Evolutionary conservation across 2,888 invertebrate species (phyloP).

Genomic region (Heliconius ethilla): DNA sequence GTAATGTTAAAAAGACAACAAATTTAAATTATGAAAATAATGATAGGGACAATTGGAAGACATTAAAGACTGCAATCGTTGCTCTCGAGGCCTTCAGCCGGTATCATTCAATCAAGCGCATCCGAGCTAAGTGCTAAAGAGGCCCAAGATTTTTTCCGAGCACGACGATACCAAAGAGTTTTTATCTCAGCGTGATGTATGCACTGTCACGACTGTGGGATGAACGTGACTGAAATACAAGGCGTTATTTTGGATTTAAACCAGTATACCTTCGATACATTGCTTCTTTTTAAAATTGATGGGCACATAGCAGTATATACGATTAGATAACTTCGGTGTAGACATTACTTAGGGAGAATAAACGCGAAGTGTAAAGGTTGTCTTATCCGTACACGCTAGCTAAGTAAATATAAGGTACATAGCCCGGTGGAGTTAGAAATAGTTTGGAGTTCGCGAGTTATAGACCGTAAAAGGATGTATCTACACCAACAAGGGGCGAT

Average conservation of each 20-base stretch:
- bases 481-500: conserved; percentile 62
- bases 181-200: conserved; percentile 78
- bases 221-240: conserved; percentile 77
- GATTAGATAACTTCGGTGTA: conserved; percentile 35
- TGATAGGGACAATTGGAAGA: conserved; percentile 11
- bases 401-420: conserved; percentile 46
- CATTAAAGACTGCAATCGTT: conserved; percentile 18
- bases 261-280: conserved; percentile 42
- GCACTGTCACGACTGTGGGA: conserved; percentile 72
- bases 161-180: conserved; percentile 63
- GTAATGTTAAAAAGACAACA: background rate
- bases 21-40: conserved; percentile 1
- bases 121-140: conserved; percentile 62
- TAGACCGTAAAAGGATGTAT: conserved; percentile 69
- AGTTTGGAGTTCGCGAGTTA: conserved; percentile 65
- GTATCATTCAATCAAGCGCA: conserved; percentile 56
- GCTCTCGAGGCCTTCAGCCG: conserved; percentile 35
- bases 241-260: conserved; percentile 61
- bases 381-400: conserved; percentile 42
- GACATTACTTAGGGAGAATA: conserved; percentile 36
- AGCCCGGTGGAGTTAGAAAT: conserved; percentile 53
- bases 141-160: conserved; percentile 52
- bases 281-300: conserved; percentile 42
- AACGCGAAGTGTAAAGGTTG: conserved; percentile 43
- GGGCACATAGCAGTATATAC: conserved; percentile 25